Evolutionary conservation across 2,888 invertebrate genomes (phyloP).

Genomic region (Cephus spinipes): DNA sequence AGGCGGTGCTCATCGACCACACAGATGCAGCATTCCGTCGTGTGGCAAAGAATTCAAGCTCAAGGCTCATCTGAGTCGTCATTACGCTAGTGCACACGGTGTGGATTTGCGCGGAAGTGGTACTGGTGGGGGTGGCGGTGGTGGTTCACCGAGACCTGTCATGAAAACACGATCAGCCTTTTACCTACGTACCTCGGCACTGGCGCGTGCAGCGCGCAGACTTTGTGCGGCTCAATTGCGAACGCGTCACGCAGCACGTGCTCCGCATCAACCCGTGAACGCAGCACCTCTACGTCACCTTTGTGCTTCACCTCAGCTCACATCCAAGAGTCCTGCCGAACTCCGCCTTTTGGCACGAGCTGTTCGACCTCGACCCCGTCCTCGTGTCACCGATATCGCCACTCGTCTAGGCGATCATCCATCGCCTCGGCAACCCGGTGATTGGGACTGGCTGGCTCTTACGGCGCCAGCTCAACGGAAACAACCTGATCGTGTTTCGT

Average conservation of each 20-base stretch:
- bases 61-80: conserved; percentile 93
- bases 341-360: conserved; percentile 59
- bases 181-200: conserved; percentile 91
- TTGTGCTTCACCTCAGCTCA: conserved; percentile 59
- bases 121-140: conserved; percentile 47
- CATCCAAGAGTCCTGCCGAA: conserved; percentile 56
- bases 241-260: conserved; percentile 88
- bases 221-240: conserved; percentile 86
- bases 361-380: conserved; percentile 57
- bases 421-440: conserved; percentile 65
- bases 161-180: conserved; percentile 98
- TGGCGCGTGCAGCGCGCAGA: conserved; percentile 89
- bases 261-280: conserved; percentile 76
- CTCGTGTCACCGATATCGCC: conserved; percentile 76
- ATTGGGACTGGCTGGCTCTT: conserved; percentile 79
- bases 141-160: conserved; percentile 84
- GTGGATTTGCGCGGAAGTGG: conserved; percentile 62
- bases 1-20: conserved; percentile 79
- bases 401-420: conserved; percentile 75
- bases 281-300: conserved; percentile 63
- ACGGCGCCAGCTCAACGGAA: conserved; percentile 84
- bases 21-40: conserved; percentile 90
- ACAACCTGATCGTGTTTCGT: conserved; percentile 83
- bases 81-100: conserved; percentile 93
- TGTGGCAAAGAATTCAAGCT: conserved; percentile 97